Evolutionary conservation across 2,797 vertebrate species (phyloP).

Genomic region (Fratercula arctica): DNA sequence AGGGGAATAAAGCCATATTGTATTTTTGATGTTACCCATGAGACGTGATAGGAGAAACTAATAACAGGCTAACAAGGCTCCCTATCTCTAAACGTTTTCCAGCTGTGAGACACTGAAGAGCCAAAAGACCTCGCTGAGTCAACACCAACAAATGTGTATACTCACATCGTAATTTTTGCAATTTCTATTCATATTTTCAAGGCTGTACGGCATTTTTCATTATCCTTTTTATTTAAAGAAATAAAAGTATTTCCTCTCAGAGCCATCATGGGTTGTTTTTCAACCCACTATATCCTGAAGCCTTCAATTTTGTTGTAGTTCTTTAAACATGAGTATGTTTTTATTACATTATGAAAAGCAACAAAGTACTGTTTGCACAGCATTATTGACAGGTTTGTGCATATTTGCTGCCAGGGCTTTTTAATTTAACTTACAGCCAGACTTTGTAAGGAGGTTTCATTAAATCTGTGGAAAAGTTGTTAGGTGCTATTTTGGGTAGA

Average conservation of each 20-base stretch:
- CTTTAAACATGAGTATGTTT: background rate
- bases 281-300: background rate
- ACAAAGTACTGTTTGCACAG: background rate
- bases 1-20: slow-evolving; percentile 34
- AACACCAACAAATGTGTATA: slow-evolving; percentile 32
- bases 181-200: slow-evolving; percentile 17
- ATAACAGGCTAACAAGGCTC: slow-evolving; percentile 29
- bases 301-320: background rate
- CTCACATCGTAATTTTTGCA: background rate
- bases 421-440: background rate
- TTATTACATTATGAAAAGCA: background rate
- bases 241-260: slow-evolving; percentile 1
- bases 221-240: slow-evolving; percentile 13
- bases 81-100: slow-evolving; percentile 60
- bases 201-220: background rate
- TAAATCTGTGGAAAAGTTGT: background rate
- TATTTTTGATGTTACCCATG: slow-evolving; percentile 45
- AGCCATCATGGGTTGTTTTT: background rate
- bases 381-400: background rate
- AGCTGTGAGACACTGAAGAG: slow-evolving; percentile 47
- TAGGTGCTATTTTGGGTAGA: background rate
- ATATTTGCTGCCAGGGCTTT: background rate
- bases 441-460: background rate
- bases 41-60: slow-evolving; percentile 61
- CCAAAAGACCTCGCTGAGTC: slow-evolving; percentile 35